These are phyloP conservation scores for Mythimna vitellina DNA, from an alignment of 2,888 invertebrate genomes.

Conservation along the genomic window DNA sequence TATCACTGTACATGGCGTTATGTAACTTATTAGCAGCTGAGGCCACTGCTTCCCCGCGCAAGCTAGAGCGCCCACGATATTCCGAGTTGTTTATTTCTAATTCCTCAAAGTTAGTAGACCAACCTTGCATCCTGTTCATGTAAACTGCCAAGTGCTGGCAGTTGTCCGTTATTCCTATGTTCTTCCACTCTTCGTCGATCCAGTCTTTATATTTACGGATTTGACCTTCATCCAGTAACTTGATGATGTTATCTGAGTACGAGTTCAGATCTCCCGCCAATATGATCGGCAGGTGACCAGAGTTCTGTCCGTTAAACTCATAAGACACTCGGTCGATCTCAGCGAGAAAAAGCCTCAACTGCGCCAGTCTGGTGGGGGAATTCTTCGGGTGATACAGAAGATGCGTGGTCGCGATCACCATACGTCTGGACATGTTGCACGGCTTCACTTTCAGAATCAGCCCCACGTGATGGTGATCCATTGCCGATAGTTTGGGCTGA, in stretches of 20 bases:
- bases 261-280: conserved; percentile 25
- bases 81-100: conserved; percentile 12
- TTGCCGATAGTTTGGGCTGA: conserved; percentile 14
- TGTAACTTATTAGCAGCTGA: neutral
- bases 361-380: conserved; percentile 3
- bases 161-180: conserved; percentile 24
- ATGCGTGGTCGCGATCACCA: conserved; percentile 36
- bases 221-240: conserved; percentile 19
- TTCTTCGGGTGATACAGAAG: conserved; percentile 7
- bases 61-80: conserved; percentile 1
- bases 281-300: conserved; percentile 30
- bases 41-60: neutral
- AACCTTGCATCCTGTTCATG: conserved; percentile 6
- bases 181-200: conserved; percentile 14
- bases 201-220: conserved; percentile 4
- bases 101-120: conserved; percentile 6
- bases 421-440: neutral
- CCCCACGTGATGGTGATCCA: conserved; percentile 30
- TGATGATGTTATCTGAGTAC: neutral
- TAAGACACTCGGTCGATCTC: conserved; percentile 36
- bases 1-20: neutral
- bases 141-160: conserved; percentile 36
- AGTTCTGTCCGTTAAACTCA: conserved; percentile 1
- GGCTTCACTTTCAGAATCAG: conserved; percentile 27
- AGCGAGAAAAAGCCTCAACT: conserved; percentile 33